phyloP scores from a whole-genome alignment of 2,797 vertebrate species.

The Chaunax sp. region DNA sequence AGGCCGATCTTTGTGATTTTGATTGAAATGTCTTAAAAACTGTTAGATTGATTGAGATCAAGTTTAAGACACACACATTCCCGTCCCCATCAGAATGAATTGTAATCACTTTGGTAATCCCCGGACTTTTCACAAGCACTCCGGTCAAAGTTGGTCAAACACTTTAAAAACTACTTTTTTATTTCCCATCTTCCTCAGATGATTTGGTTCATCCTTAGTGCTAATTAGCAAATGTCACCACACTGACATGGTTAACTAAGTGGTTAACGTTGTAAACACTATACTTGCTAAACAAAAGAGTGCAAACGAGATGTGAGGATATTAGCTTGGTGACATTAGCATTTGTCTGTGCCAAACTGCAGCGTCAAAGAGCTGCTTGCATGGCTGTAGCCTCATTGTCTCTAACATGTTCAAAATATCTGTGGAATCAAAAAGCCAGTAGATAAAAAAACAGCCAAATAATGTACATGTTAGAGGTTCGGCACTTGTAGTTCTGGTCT shows the following conservation, averaged over 20 bases:
- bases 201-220: background rate
- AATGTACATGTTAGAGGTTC: background rate
- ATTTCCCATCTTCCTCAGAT: background rate
- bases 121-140: too few species aligned
- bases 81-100: too few species aligned
- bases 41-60: too few species aligned
- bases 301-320: background rate
- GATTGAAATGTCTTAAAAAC: too few species aligned
- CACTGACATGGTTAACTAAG: background rate
- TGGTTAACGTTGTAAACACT: background rate
- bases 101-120: too few species aligned
- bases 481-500: too few species aligned
- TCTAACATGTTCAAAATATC: too few species aligned
- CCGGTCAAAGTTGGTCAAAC: background rate
- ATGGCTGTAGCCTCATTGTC: too few species aligned
- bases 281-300: background rate
- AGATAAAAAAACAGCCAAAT: background rate
- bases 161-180: background rate
- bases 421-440: background rate
- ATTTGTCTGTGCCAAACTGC: too few species aligned
- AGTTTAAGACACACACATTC: too few species aligned
- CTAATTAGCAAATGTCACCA: background rate
- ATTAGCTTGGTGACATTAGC: background rate
- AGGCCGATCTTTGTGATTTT: background rate
- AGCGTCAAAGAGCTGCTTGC: too few species aligned